A percentile compares a stretch with the other conserved stretches of the same genome.
Evolutionary conservation across 2,797 vertebrate genomes (phyloP).

Genomic region (Ceyx erithaca): DNA sequence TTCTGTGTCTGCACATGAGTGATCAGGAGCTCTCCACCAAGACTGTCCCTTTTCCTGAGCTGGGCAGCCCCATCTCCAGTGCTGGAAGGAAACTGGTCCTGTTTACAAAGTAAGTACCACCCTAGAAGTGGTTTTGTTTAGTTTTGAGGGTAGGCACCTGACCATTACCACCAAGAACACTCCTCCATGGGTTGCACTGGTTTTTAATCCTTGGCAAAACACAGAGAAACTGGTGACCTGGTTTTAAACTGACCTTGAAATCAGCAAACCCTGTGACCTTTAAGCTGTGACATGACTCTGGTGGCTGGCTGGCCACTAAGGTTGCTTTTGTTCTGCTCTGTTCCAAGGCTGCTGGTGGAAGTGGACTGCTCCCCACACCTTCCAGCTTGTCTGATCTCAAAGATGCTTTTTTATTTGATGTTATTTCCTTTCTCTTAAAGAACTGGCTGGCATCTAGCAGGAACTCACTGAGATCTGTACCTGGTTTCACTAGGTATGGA

Average conservation of each 20-base stretch:
- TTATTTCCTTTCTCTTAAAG: not conserved
- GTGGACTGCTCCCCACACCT: not conserved
- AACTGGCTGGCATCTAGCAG: not conserved
- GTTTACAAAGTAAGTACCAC: not conserved
- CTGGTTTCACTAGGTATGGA: not conserved
- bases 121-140: not conserved
- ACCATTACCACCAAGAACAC: fast-evolving
- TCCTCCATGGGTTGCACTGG: not conserved
- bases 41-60: not conserved
- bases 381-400: not conserved
- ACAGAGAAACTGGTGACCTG: not conserved
- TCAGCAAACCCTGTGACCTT: not conserved
- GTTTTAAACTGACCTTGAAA: not conserved
- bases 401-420: not conserved
- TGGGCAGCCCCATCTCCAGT: not conserved
- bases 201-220: not conserved
- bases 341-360: not conserved
- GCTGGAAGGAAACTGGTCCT: not conserved
- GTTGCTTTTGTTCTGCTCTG: not conserved
- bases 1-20: not conserved
- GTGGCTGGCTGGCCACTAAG: not conserved
- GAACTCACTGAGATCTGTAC: not conserved
- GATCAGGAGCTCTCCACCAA: fast-evolving
- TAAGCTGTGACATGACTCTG: not conserved
- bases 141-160: not conserved